Evolutionary conservation across 2,888 invertebrate species (phyloP).

Genomic region (Laspeyria flexula): DNA sequence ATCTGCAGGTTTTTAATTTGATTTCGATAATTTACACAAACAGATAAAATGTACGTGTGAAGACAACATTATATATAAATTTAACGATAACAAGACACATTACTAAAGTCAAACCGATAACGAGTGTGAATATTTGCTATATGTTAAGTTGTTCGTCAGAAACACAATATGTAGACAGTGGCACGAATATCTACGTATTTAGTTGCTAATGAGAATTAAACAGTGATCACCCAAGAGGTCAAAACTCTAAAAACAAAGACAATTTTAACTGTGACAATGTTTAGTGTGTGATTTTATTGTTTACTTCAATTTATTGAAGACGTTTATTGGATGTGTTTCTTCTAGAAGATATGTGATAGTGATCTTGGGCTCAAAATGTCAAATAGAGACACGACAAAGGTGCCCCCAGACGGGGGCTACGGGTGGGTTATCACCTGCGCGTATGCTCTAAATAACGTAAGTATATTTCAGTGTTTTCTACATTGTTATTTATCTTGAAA

Average conservation of each 20-base stretch:
- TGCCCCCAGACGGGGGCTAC: slow-evolving; percentile 88
- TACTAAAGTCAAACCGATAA: slow-evolving; percentile 71
- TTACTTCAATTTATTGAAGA: slow-evolving; percentile 13
- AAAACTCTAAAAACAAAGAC: slow-evolving; percentile 33
- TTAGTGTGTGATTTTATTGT: neutral
- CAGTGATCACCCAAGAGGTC: slow-evolving; percentile 27
- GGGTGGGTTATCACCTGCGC: slow-evolving; percentile 88
- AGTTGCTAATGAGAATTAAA: slow-evolving; percentile 20
- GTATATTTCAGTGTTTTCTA: slow-evolving; percentile 53
- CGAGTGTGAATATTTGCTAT: slow-evolving; percentile 42
- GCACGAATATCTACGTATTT: slow-evolving; percentile 34
- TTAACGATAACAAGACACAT: slow-evolving; percentile 63
- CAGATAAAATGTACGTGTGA: slow-evolving; percentile 33
- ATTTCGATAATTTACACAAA: slow-evolving; percentile 23
- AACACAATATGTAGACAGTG: slow-evolving; percentile 31
- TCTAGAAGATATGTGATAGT: slow-evolving; percentile 49
- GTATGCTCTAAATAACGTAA: slow-evolving; percentile 87
- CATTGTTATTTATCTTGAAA: neutral
- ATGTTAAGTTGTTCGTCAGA: slow-evolving; percentile 31
- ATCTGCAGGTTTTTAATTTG: slow-evolving; percentile 11
- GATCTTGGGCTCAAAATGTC: slow-evolving; percentile 55
- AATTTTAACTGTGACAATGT: slow-evolving; percentile 38
- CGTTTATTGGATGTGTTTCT: neutral
- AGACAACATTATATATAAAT: slow-evolving; percentile 49
- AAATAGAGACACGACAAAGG: slow-evolving; percentile 61